A percentile compares a stretch with the other conserved stretches of the same genome.
Conservation (phyloP, 2,797 vertebrate genomes). For the Syngnathus rostellatus region DNA sequence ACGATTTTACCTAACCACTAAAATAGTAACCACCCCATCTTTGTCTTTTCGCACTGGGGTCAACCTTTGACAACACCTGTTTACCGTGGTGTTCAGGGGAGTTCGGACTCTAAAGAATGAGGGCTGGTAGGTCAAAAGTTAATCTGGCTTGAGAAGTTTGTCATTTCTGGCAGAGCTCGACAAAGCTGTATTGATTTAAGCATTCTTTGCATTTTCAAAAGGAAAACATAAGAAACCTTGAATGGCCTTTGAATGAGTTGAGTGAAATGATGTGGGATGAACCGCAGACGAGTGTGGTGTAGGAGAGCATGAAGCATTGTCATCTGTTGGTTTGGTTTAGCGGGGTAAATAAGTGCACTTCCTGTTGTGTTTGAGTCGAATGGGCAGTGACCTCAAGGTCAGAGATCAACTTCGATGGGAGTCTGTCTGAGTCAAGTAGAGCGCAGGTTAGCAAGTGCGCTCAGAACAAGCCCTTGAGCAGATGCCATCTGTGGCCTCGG, state of each 20-base stretch:
- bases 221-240: slow-evolving; percentile 1
- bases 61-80: slow-evolving; percentile 19
- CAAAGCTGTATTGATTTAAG: slow-evolving; percentile 7
- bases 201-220: slow-evolving; percentile 20
- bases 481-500: slow-evolving; percentile 5
- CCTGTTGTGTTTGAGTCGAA: slow-evolving; percentile 37
- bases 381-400: slow-evolving; percentile 32
- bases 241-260: background rate
- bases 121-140: slow-evolving; percentile 27
- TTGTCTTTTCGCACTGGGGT: background rate
- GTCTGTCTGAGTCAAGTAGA: slow-evolving; percentile 14
- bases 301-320: slow-evolving; percentile 22
- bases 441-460: slow-evolving; percentile 2
- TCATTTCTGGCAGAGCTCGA: slow-evolving; percentile 4
- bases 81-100: slow-evolving; percentile 21
- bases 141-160: slow-evolving; percentile 3
- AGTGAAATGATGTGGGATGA: slow-evolving; percentile 15
- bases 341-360: slow-evolving; percentile 20
- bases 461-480: slow-evolving; percentile 5
- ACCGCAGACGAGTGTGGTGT: slow-evolving; percentile 6
- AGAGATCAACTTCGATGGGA: slow-evolving; percentile 21
- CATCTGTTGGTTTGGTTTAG: slow-evolving; percentile 33
- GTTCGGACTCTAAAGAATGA: slow-evolving; percentile 25
- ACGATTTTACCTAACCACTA: slow-evolving; percentile 1
- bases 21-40: background rate